Conservation (phyloP, 2,797 vertebrate species). For the Ceryle rudis region DNA sequence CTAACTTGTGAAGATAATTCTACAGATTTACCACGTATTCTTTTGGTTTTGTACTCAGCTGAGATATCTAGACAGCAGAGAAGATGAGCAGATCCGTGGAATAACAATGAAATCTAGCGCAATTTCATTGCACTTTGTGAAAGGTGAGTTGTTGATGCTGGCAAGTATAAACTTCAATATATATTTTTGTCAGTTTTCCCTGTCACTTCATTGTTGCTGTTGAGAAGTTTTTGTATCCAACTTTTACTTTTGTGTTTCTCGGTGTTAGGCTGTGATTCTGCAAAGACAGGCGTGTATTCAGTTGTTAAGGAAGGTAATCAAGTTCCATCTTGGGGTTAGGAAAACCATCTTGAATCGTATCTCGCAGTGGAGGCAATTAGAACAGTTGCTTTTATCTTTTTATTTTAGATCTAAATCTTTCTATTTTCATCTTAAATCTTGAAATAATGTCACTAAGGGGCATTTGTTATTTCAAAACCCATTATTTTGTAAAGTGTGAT, state of each 20-base stretch:
- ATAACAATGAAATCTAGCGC: slow-evolving; percentile 99
- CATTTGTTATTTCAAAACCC: neutral
- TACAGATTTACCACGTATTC: neutral
- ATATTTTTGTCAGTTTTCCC: neutral
- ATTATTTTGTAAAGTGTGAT: neutral
- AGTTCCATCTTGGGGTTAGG: neutral
- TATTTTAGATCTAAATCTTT: neutral
- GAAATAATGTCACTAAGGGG: neutral
- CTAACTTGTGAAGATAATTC: neutral
- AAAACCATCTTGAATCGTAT: accelerated
- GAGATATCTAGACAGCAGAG: slow-evolving; percentile 94
- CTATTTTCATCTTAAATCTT: neutral
- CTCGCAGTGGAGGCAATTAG: neutral
- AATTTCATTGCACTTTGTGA: slow-evolving; percentile 88
- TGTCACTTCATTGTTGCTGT: accelerated
- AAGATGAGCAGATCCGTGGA: slow-evolving; percentile 94
- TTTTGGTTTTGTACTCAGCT: slow-evolving; percentile 77
- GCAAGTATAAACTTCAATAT: neutral
- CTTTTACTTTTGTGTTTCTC: neutral
- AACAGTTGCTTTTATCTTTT: neutral
- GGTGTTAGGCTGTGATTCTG: neutral
- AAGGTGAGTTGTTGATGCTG: slow-evolving; percentile 73
- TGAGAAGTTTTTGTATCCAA: neutral
- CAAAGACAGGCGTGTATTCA: neutral
- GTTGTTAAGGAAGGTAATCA: neutral